Base-by-base conservation (phyloP, 2,113 vertebrate species). In the Parotia lawesii region DNA sequence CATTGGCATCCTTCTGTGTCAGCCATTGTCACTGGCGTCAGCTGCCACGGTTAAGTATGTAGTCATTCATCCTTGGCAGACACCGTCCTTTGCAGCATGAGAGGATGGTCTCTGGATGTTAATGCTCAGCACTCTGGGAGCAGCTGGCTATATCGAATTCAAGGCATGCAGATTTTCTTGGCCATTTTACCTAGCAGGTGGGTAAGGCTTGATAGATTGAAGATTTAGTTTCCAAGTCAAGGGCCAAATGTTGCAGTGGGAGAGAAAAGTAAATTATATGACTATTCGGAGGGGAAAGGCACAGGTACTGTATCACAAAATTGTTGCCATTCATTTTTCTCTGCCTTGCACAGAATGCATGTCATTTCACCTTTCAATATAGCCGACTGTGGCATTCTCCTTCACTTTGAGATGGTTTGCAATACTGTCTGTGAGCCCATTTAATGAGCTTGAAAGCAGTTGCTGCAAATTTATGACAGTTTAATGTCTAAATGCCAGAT, bases 141-240 rank as follows among this genome's bases (percentile, higher is more conserved):
- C 96, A 98, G 94, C 96, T 98, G 97, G 84, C 72, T 33, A 83
- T 96, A 87, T 93, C 15, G 1, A 81, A 96, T 97, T 97, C 95
- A 92, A 96, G 97, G 96, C 97, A 97, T 96, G 96, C 85, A 89
- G 90, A 95, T 97, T 95, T 91, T 95, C 96, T 96, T 97, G 97
- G 97, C 95, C 94, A 78, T 96, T 95, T 95, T 95, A 64, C 85
- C 96, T 94, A 97, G 97, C 97, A 98, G 97, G 97, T 97, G 97
- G 96, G 96, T 93, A 95, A 96, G 92, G 87, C 89, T 93, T 97
- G 94, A 97, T 97, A 94, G 96, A 96, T 91, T 61, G 95, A 97
- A 97, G 96, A 96, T 97, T 95, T 96, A 96, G 94, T 94, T 95
- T 95, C 95, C 54, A 85, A 96, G 96, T 96, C 95, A 95, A 96